Base-by-base conservation (phyloP, 2,797 vertebrate species). In the Hyperoplus immaculatus region DNA sequence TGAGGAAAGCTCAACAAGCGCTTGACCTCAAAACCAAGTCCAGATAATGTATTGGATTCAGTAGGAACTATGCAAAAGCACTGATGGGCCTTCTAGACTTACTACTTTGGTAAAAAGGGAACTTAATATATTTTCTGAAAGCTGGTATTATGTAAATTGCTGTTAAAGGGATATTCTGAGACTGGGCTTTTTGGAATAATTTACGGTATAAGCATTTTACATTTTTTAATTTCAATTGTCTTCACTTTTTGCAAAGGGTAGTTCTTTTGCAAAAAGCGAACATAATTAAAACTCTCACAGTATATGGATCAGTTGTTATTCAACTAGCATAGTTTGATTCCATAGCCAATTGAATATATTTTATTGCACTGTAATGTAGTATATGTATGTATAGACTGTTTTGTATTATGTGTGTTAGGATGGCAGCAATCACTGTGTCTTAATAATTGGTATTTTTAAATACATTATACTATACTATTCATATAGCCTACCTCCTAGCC, bases 1-100 rank as follows among this genome's bases (percentile, higher is more conserved):
- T 96, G 45, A 73, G 10, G 49, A 96, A 94, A 86, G 95, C 96
- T 3, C 94, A 87, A 62, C 60, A 36, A 50, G 80, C 93, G 61
- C 88, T 97, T 1, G 54, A 86, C 29, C 42, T 18, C 53, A 96
- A 95, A 80, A 83, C 77, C 11, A 94, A 95, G 66, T 83, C 78
- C 8, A 85, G 86, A 41, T 93, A 73, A 89, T 13, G 38, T 8
- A 15, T 11, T 1, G 6, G 5, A 12, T 62, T 36, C 47, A 49
- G 7, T 10, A 45, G 53, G 18, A 47, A 46, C 11, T 14, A 9
- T 42, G 46, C 50, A 49, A 45, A 72, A 36, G 3, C 18, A 9
- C 70, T 49, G 7, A 6, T 49, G 59, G 81, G 78, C 73, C 79
- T 83, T 79, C 21, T 18, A 59, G 29, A 58, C 9, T 8, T 16